These are phyloP conservation scores for Lagocephalus sceleratus DNA, from an alignment of 2,797 vertebrate species.

Conservation along the genomic window DNA sequence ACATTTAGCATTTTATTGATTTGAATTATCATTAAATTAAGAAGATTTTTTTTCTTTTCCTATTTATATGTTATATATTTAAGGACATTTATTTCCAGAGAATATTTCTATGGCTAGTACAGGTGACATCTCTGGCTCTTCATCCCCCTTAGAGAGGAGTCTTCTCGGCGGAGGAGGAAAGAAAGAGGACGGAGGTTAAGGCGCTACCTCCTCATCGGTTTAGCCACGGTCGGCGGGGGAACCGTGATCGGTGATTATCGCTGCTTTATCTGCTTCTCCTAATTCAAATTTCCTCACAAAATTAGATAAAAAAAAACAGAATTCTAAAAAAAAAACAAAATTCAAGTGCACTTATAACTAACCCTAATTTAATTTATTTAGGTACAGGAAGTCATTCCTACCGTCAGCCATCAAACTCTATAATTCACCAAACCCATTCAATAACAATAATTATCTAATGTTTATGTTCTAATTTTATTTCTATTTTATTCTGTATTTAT, in stretches of 20 bases:
- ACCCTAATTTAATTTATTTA: too few species aligned
- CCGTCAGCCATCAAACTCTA: background rate
- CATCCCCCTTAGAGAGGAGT: constrained; percentile 76
- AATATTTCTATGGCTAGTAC: background rate
- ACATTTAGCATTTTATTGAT: too few species aligned
- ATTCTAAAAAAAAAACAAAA: too few species aligned
- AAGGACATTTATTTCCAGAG: too few species aligned
- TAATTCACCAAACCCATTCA: background rate
- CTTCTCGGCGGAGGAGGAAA: constrained; percentile 79
- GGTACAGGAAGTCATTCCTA: too few species aligned
- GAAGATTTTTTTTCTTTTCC: too few species aligned
- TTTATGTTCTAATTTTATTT: background rate
- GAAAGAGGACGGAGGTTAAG: constrained; percentile 85
- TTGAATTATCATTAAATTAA: too few species aligned
- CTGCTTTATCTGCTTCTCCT: background rate
- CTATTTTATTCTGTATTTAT: background rate
- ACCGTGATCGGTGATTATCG: constrained; percentile 86
- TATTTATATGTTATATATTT: too few species aligned
- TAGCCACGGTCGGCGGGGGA: constrained; percentile 91
- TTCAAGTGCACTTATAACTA: too few species aligned
- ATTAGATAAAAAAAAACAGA: too few species aligned
- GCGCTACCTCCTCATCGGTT: constrained; percentile 90
- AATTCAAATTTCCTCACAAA: too few species aligned
- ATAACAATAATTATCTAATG: background rate
- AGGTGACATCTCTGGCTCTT: constrained; percentile 20